Base-by-base conservation (phyloP, 2,797 vertebrate species). In the Premnoplex brunnescens region DNA sequence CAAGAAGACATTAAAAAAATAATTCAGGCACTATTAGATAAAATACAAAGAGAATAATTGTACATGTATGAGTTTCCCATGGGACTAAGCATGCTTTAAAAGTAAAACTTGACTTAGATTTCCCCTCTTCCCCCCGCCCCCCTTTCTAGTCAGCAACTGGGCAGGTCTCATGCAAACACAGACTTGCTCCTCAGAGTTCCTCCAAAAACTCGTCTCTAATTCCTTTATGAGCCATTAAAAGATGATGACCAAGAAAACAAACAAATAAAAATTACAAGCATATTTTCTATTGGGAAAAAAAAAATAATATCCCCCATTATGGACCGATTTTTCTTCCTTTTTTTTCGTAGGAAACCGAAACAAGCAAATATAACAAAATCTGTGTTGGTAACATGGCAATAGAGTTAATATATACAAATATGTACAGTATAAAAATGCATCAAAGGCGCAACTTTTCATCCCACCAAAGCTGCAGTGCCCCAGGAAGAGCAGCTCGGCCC, bases 21-120 rank as follows among this genome's bases (percentile, higher is more conserved):
- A 97, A 97, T 91, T 95, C 97, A 98, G 98, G 97, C 97, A 98
- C 97, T 97, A 97, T 97, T 97, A 97, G 98, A 98, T 98, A 97
- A 97, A 98, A 97, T 96, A 98, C 97, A 97, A 96, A 97, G 97
- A 96, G 95, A 90, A 93, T 96, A 94, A 97, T 96, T 96, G 96
- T 97, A 97, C 96, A 75, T 92, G 97, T 97, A 88, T 96, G 97
- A 81, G 89, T 95, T 97, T 95, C 97, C 96, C 97, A 10, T 60
- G 96, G 96, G 97, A 92, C 69, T 79, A 89, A 96, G 93, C 97
- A 98, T 97, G 97, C 97, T 96, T 96, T 76, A 67, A 92, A 96
- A 97, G 95, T 95, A 95, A 96, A 98, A 96, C 85, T 94, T 93
- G 95, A 94, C 51, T 91, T 82, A 85, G 88, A 80, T 91, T 87